Evolutionary conservation across 2,888 invertebrate species (phyloP), one percentile per base, ranked within the genome.

Genomic region (Xestia ashworthii): DNA sequence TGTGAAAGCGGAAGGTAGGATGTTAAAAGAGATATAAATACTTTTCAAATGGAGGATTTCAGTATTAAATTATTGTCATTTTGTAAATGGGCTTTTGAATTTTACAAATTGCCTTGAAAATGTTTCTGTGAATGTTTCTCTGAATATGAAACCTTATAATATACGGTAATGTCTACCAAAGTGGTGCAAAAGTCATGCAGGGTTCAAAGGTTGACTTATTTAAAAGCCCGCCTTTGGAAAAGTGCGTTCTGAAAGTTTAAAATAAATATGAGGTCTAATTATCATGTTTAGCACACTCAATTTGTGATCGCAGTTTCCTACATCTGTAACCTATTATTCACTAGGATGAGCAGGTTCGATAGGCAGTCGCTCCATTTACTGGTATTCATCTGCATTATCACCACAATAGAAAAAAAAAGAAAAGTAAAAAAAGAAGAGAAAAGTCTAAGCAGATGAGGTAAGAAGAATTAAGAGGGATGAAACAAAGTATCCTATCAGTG

Each of bases 1-100:
- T 76, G 58, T 68, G 76, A 55, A 76, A 75, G 72, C 60, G 69
- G 65, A 64, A 50, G 66, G 55, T 58, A 71, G 53, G 32, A 38
- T 55, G 69, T 53, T 82, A 41, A 72, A 82, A 70, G 64, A 62
- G 48, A 65, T 48, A 68, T 74, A 60, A 82, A 82, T 48, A 41
- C 48, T 75, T 75, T 55, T n/a, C 53, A 76, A 81, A 80, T 68
- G 71, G 44, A 82, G 22, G 46, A 68, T 48, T 66, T 74, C 58
- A 46, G 50, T 62, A 55, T 71, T 38, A 55, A 62, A 71, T 67
- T 58, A 53, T 80, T 25, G 16, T 4, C 16, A 44, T 44, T n/a
- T 68, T 14, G 16, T 19, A 46, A 50, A 69, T 68, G n/a, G 50
- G 38, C 19, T 69, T 60, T 81, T 53, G 16, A 44, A 58, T 32